phyloP scores from a whole-genome alignment of 37 sponge, comb jelly and placozoan species.

The Aplysina aerophoba region DNA sequence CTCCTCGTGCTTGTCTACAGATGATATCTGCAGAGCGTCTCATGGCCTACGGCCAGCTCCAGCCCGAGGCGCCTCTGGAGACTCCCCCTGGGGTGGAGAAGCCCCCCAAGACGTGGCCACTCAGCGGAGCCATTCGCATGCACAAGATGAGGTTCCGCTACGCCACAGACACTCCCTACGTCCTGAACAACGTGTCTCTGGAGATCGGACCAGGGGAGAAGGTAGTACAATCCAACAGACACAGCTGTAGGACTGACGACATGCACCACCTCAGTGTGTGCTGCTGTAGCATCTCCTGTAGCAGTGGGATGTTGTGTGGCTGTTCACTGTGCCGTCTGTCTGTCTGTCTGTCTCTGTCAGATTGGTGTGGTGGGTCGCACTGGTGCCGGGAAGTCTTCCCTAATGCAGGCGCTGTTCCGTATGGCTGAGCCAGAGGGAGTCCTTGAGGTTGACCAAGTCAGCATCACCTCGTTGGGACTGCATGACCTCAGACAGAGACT shows the following conservation, averaged over 20 bases:
- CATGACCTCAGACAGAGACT: conserved; percentile 74
- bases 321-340: background rate
- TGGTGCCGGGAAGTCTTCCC: conserved; percentile 95
- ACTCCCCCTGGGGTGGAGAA: conserved; percentile 13
- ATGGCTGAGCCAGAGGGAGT: conserved; percentile 75
- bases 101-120: conserved; percentile 14
- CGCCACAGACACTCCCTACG: background rate
- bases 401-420: conserved; percentile 88
- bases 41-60: background rate
- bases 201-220: background rate
- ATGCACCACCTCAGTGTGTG: background rate
- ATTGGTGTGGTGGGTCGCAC: conserved; percentile 95
- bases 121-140: conserved; percentile 3
- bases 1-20: background rate
- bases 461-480: conserved; percentile 65
- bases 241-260: background rate
- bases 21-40: conserved; percentile 11
- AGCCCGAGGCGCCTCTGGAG: conserved; percentile 7
- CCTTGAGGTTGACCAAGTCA: conserved; percentile 80
- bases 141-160: conserved; percentile 10
- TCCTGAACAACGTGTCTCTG: conserved; percentile 1
- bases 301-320: background rate
- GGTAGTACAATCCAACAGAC: background rate
- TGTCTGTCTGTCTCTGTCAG: conserved; percentile 27
- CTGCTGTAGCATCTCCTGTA: background rate